These are phyloP conservation scores for Rhincodon typus DNA, from an alignment of 2,797 vertebrate genomes.

Conservation along the genomic window DNA sequence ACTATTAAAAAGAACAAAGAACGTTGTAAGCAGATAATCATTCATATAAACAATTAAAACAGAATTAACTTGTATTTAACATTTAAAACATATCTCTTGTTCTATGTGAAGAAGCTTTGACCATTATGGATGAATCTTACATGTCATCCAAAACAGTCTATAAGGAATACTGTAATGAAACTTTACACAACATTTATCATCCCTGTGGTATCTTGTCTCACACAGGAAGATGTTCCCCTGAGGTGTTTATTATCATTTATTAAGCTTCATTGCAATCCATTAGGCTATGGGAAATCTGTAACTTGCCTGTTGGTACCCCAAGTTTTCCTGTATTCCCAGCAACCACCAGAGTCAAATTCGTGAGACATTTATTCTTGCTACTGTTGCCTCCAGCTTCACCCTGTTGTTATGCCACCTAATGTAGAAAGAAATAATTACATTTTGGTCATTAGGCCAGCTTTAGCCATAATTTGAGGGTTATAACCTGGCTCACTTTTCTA, in stretches of 20 bases:
- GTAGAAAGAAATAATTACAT: conserved; percentile 25
- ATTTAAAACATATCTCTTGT: neutral
- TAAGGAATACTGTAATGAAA: neutral
- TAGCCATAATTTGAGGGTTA: neutral
- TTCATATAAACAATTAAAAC: too few species aligned
- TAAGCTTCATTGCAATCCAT: neutral
- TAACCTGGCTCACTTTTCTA: neutral
- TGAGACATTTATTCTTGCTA: conserved; percentile 12
- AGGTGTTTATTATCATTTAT: neutral
- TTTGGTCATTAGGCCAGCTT: conserved; percentile 24
- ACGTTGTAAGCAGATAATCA: neutral
- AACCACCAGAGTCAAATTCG: conserved; percentile 31
- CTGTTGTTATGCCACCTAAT: conserved; percentile 31
- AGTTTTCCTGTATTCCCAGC: conserved; percentile 23
- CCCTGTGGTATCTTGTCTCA: neutral
- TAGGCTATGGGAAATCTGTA: conserved; percentile 19
- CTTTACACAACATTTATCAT: neutral
- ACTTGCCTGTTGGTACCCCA: conserved; percentile 28
- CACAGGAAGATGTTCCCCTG: neutral
- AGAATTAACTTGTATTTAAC: neutral
- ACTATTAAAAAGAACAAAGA: neutral
- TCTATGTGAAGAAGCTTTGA: neutral
- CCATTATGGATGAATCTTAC: neutral
- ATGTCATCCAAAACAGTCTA: neutral
- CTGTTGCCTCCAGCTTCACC: conserved; percentile 27